Percentiles rank a stretch among this genome's conserved stretches.
Evolutionary conservation across 2,113 vertebrate species (phyloP).

Genomic region (Balaenoptera acutorostrata): DNA sequence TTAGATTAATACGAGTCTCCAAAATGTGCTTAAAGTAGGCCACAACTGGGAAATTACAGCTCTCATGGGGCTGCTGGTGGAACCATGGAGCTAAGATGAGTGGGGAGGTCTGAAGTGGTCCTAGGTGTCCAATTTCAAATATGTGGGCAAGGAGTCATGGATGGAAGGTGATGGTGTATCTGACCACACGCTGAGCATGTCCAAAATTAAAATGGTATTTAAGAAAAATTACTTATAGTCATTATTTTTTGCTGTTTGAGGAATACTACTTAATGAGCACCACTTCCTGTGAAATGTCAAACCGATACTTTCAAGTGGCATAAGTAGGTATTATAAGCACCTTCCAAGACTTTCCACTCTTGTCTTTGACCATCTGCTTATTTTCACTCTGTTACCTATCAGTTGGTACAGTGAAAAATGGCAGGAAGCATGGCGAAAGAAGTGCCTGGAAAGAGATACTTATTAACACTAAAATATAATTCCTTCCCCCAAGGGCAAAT

Average conservation of each 20-base stretch:
- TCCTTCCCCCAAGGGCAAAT: not conserved
- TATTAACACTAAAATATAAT: constrained; percentile 25
- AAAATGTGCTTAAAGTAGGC: not conserved
- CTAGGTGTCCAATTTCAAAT: not conserved
- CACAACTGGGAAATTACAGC: not conserved
- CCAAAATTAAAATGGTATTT: not conserved
- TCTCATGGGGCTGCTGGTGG: not conserved
- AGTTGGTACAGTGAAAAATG: not conserved
- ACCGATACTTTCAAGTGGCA: not conserved
- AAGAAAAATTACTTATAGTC: not conserved
- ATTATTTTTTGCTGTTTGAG: constrained; percentile 3
- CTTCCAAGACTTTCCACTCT: not conserved
- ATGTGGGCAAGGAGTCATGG: not conserved
- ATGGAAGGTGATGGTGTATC: not conserved
- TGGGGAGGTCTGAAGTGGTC: too few species aligned
- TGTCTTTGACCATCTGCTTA: constrained; percentile 5
- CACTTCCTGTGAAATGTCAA: constrained; percentile 15
- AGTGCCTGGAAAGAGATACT: not conserved
- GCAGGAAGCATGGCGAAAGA: constrained; percentile 4
- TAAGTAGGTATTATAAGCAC: not conserved
- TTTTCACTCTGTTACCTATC: not conserved
- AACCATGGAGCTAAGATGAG: not conserved
- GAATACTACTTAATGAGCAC: not conserved
- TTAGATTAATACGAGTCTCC: not conserved
- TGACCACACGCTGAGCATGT: not conserved